These are phyloP conservation scores for Falco columbarius DNA, from an alignment of 2,797 vertebrate genomes.

Conservation along the genomic window DNA sequence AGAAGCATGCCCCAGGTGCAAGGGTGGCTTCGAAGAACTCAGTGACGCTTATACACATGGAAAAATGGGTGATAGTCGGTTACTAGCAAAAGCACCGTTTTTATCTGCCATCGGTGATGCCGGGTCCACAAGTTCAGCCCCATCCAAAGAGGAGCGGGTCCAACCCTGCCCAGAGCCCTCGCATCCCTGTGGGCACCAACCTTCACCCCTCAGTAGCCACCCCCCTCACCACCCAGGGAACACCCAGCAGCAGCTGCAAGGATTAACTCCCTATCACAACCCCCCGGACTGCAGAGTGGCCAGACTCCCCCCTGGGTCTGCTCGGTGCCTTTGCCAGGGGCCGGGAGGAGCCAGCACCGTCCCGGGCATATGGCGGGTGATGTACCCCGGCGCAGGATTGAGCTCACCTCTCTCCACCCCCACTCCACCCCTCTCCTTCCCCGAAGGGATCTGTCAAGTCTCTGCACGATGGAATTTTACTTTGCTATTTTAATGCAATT, in stretches of 20 bases:
- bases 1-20: fast-evolving
- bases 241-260: neutral
- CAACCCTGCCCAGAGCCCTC: neutral
- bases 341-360: neutral
- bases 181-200: fast-evolving
- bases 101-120: neutral
- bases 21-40: neutral
- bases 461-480: conserved; percentile 81
- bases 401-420: conserved; percentile 68
- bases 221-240: neutral
- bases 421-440: conserved; percentile 71
- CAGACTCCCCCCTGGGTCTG: neutral
- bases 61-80: fast-evolving
- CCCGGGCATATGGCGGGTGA: neutral
- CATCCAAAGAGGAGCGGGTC: neutral
- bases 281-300: fast-evolving
- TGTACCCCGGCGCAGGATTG: neutral
- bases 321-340: fast-evolving
- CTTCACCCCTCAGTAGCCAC: neutral
- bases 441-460: conserved; percentile 79
- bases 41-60: fast-evolving
- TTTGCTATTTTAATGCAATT: conserved; percentile 84
- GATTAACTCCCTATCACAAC: neutral
- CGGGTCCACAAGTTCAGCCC: fast-evolving
- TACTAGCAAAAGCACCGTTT: fast-evolving